These are phyloP conservation scores for Paralichthys olivaceus DNA, from an alignment of 2,113 vertebrate species.

Conservation along the genomic window DNA sequence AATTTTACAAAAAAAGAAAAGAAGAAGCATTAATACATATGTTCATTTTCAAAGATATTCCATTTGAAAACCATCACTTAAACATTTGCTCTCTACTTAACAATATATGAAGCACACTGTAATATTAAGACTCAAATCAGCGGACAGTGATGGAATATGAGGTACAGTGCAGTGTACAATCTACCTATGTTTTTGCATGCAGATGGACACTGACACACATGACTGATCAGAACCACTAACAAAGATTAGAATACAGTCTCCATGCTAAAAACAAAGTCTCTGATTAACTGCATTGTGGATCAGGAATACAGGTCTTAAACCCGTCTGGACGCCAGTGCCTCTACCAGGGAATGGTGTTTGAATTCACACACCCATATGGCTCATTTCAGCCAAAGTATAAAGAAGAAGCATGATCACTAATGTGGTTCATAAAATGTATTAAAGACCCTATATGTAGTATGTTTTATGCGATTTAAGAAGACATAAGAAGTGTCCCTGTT, in stretches of 20 bases:
- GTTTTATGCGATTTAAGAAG: neutral
- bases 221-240: neutral
- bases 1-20: constrained; percentile 59
- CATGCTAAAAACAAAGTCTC: constrained; percentile 15
- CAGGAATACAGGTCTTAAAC: neutral
- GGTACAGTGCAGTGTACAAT: neutral
- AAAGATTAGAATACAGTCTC: constrained; percentile 6
- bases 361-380: constrained; percentile 4
- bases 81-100: neutral
- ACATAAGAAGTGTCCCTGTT: neutral
- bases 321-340: too few species aligned
- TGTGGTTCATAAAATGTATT: neutral
- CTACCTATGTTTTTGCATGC: constrained; percentile 31
- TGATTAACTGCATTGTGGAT: neutral
- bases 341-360: too few species aligned
- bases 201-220: constrained; percentile 24
- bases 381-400: neutral
- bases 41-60: too few species aligned
- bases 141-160: neutral
- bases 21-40: constrained; percentile 5
- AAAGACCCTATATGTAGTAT: neutral
- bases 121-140: neutral
- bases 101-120: neutral
- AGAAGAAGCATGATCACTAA: neutral
- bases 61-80: too few species aligned